A percentile compares a stretch with the other conserved stretches of the same genome.
phyloP scores from a whole-genome alignment of 2,888 invertebrate genomes.

The Nemurella pictetii region DNA sequence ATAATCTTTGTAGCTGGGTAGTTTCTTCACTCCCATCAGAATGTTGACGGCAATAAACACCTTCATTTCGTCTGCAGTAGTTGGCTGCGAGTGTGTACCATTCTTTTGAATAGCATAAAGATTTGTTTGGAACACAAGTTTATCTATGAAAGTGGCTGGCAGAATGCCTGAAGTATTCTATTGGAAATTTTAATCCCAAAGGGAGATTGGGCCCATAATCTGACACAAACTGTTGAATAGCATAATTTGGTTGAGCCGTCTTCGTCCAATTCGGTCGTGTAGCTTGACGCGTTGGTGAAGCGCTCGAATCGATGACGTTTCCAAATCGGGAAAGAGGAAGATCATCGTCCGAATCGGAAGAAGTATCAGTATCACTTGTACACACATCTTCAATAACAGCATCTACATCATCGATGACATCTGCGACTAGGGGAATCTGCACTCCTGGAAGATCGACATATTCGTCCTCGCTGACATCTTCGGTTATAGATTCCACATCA shows the following conservation, averaged over 20 bases:
- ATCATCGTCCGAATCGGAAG: slow-evolving; percentile 4
- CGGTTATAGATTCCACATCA: slow-evolving; percentile 17
- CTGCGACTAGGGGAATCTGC: background rate
- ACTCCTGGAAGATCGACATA: background rate
- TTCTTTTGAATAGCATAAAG: slow-evolving; percentile 41
- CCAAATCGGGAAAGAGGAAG: background rate
- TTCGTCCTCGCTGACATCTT: slow-evolving; percentile 15
- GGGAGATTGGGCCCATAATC: slow-evolving; percentile 22
- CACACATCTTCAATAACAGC: background rate
- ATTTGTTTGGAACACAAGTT: slow-evolving; percentile 43
- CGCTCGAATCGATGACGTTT: background rate
- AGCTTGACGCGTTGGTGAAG: background rate
- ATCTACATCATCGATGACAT: background rate
- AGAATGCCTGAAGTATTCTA: slow-evolving; percentile 41
- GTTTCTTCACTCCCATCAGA: slow-evolving; percentile 44
- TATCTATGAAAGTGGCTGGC: slow-evolving; percentile 40
- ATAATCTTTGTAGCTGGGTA: slow-evolving; percentile 44
- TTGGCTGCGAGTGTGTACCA: slow-evolving; percentile 34
- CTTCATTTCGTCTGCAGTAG: slow-evolving; percentile 41
- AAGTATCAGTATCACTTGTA: background rate
- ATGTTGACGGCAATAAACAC: slow-evolving; percentile 44
- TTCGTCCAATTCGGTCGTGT: slow-evolving; percentile 12
- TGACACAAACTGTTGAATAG: background rate
- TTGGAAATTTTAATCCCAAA: slow-evolving; percentile 31
- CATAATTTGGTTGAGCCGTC: background rate